Evolutionary conservation across 2,888 invertebrate genomes (phyloP), one percentile per base, ranked within the genome.

Genomic region (Terebella lapidaria): DNA sequence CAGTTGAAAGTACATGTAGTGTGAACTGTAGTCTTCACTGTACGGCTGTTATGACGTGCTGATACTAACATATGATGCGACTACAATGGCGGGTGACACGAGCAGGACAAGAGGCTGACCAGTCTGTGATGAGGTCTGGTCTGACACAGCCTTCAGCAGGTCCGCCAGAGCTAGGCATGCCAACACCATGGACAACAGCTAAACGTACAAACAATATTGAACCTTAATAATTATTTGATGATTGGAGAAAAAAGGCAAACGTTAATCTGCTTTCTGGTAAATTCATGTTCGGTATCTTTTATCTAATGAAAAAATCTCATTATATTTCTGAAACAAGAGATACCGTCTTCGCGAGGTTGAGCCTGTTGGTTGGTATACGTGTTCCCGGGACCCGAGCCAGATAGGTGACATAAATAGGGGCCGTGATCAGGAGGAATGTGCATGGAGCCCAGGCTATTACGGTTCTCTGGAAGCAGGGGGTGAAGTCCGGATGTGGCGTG

Each of bases 401-500:
- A 51, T 68, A 57, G 22, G 68, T 60, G 2, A 53, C 30, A 52
- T 78, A 78, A 59, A 92, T 82, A 42, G 87, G 82, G 2, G 89
- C 84, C 71, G 89, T 87, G 0, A 86, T 68, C 91, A 92, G 93
- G 20, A 94, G 83, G 79, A 91, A 91, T 56, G 85, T 84, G 79
- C 92, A 92, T 0, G 96, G 95, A 35, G 86, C 82, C 94, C 95
- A 97, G 55, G 92, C 84, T 28, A 96, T 81, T 1, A 90, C 88
- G 0, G 95, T 94, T 79, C 89, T 89, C 82, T 94, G 89, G 81
- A 96, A 94, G 81, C 96, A 97, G 76, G 85, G 85, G 65, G 95
- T 91, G 69, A 96, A 85, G 76, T 91, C 89, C 42, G 94, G 95
- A 78, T 66, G 45, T 24, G 56, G 49, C 15, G 62, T 66, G 54